These are phyloP conservation scores for Tricholauxania praeusta DNA, from an alignment of 2,888 invertebrate genomes.

Conservation along the genomic window DNA sequence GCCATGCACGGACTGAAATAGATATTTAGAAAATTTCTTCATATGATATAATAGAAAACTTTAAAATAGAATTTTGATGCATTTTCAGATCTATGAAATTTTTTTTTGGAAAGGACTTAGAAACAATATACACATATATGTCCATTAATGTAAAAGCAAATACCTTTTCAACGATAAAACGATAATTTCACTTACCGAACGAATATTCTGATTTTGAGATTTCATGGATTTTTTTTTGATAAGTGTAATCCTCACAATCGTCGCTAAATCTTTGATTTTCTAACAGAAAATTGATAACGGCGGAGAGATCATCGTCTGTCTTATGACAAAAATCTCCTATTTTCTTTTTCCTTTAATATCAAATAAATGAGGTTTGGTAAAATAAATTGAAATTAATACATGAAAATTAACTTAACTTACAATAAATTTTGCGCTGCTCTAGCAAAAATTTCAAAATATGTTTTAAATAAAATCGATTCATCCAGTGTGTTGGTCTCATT, in stretches of 20 bases:
- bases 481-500: slow-evolving; percentile 60
- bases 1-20: slow-evolving; percentile 78
- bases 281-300: slow-evolving; percentile 55
- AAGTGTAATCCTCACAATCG: no score
- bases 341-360: slow-evolving; percentile 47
- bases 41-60: no score
- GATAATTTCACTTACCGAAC: slow-evolving; percentile 17
- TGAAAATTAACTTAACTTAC: slow-evolving; percentile 47
- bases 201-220: no score
- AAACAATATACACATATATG: no score
- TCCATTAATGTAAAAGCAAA: no score
- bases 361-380: background rate
- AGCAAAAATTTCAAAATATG: slow-evolving; percentile 53
- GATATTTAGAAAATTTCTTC: background rate
- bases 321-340: slow-evolving; percentile 52
- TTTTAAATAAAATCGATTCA: slow-evolving; percentile 62
- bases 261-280: background rate
- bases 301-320: slow-evolving; percentile 54
- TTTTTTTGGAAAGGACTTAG: no score
- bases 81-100: no score
- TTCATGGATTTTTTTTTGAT: no score
- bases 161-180: no score
- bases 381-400: no score
- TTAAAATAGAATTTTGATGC: no score
- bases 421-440: slow-evolving; percentile 57